Base-by-base conservation (phyloP, 37 sponge, comb jelly and placozoan genomes). In the Tethya wilhelma region DNA sequence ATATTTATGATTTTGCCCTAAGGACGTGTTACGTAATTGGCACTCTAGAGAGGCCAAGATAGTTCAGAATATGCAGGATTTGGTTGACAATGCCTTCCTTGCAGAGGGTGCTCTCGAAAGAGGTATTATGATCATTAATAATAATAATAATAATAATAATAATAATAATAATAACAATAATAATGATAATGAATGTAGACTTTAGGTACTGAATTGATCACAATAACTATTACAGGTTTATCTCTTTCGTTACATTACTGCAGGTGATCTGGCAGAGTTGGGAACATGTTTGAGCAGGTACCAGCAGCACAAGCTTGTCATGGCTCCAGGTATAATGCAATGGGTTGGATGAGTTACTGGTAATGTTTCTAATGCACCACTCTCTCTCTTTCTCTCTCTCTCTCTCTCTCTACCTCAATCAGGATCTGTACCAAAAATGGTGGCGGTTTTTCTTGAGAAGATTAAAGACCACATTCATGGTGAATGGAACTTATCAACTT, bases 21-120 rank as follows among this genome's bases (percentile, higher is more conserved):
- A 90, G 88, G 95, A 94, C 81, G 95, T 94, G 9, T 64, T 94
- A 37, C 65, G 95, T 3, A 84, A 82, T 69, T 94, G 95, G 95
- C 89, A 94, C 68, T 81, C 89, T 6, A 73, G 89, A 25, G 86
- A 87, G 0, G 40, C 43, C 3, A 78, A 38, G 66, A 83, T 94
- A 8, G 81, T 94, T 7, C 34, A 79, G 63, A 87, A 77, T 59
- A 85, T 90, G 75, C 41, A 74, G 20, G 88, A 74, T 38, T 31
- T 94, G 26, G 81, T 81, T 4, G 39, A 43, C 29, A 90, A 87
- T 74, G 85, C 85, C 53, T 38, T 64, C 30, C 17, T 31, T 41
- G 79, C 88, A 17, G 88, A 70, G 5, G 70, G 42, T 31, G 91
- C 88, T 38, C n/a, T 92, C 17, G 55, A 64, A 28, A 49, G 56